Evolutionary conservation across 2,888 invertebrate species (phyloP), one percentile per base, ranked within the genome.

Genomic region (Pilophorus perplexus): DNA sequence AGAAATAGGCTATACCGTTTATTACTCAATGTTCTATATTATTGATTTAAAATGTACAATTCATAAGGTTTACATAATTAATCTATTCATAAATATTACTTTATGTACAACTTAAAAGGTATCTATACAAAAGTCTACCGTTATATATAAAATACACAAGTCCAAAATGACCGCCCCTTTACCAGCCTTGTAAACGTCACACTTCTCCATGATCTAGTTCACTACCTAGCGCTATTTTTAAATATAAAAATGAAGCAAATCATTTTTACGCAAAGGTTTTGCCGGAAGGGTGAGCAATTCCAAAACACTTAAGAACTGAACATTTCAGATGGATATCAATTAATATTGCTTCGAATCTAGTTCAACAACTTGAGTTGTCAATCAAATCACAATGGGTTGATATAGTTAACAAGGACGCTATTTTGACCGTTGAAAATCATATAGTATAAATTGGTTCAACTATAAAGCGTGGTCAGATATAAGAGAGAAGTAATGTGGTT

Each of bases 21-120:
- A 69, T 68, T 71, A 68, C 67, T 71, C 65, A 69, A 69, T 70
- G 68, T 67, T 67, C 71, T 71, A 71, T 67, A 68, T 71, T 66
- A 59, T 68, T 70, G 69, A 70, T 68, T 70, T 69, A 67, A 71
- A 71, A 71, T 71, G 68, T 71, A 71, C 71, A 71, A 65, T 68
- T 69, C 69, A 69, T 70, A 68, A 65, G 67, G 60, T 67, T 71
- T 66, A 68, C 68, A 68, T 70, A 66, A 65, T 69, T 69, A 69
- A 70, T 69, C 70, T 71, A 71, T 64, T 52, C 68, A 70, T 66
- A 68, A 67, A 68, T 68, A 67, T 67, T 66, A 67, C 64, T 60
- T 64, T 70, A 64, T 64, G 22, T 64, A 64, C 64, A 64, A 40
- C 68, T 70, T 55, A 64, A 67, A 5, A n/a, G 46, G 65, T 70